phyloP scores from a whole-genome alignment of 2,797 vertebrate species.

The Coendou prehensilis region DNA sequence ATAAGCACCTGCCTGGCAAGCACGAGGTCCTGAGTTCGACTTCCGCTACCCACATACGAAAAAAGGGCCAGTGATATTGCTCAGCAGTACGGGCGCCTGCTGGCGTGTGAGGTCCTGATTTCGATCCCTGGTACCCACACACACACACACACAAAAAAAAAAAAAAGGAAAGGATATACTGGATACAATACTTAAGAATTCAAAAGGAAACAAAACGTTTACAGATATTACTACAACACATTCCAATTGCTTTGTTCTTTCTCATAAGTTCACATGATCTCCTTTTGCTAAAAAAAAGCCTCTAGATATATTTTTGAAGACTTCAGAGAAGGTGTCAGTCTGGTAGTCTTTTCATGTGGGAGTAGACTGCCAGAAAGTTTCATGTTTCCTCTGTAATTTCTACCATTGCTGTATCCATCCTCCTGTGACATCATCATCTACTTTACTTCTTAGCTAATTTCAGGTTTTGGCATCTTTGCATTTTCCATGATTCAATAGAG shows the following conservation, averaged over 20 bases:
- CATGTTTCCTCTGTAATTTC: not conserved
- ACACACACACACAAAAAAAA: too few relatives aligned
- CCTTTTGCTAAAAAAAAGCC: not conserved
- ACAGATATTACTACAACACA: not conserved
- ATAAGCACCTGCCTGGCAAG: too few relatives aligned
- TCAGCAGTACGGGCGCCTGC: too few relatives aligned
- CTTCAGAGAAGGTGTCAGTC: not conserved
- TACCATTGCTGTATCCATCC: not conserved
- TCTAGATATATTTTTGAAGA: constrained; percentile 48
- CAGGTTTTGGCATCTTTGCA: not conserved
- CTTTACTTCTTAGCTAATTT: constrained; percentile 8
- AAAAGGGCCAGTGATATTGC: too few relatives aligned
- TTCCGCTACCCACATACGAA: too few relatives aligned
- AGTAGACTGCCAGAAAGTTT: constrained; percentile 1
- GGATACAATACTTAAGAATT: not conserved
- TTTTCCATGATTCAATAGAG: constrained; percentile 22
- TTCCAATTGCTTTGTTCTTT: not conserved
- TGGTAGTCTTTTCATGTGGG: constrained; percentile 6
- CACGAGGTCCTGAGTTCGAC: too few relatives aligned
- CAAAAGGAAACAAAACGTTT: constrained; percentile 34
- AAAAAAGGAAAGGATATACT: not conserved
- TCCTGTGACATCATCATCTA: not conserved
- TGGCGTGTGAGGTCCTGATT: too few relatives aligned
- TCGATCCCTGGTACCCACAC: too few relatives aligned
- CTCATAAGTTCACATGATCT: not conserved